Evolutionary conservation across 1,140 invertebrate genomes (phyloP).

Genomic region (Notospermus geniculatus): DNA sequence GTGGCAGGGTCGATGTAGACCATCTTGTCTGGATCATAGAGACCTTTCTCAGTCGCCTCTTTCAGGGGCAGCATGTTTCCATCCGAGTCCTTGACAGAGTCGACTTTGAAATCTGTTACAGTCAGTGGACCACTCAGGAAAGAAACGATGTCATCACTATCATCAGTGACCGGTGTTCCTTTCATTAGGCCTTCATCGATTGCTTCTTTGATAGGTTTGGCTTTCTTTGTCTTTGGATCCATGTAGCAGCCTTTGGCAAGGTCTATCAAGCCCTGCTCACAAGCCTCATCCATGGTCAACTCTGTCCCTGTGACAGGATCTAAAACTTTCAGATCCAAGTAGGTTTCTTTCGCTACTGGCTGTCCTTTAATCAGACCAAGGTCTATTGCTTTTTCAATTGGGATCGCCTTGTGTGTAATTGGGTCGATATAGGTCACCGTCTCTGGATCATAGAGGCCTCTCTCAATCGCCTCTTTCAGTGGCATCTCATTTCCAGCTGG

Average conservation of each 20-base stretch:
- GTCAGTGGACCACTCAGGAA: too few relatives aligned
- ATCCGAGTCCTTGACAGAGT: conserved; percentile 69
- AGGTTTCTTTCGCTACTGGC: conserved; percentile 27
- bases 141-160: too few relatives aligned
- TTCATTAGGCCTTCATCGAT: too few relatives aligned
- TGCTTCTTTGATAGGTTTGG: too few relatives aligned
- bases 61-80: conserved; percentile 76
- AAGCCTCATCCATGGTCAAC: too few relatives aligned
- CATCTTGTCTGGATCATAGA: conserved; percentile 60
- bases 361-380: conserved; percentile 56
- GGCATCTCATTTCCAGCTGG: conserved; percentile 45
- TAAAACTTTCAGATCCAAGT: too few relatives aligned
- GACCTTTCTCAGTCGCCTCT: conserved; percentile 74
- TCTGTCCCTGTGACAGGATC: too few relatives aligned
- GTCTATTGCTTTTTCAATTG: conserved; percentile 60
- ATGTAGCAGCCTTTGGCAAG: too few relatives aligned
- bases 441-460: conserved; percentile 41
- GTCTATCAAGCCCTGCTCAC: too few relatives aligned
- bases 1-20: conserved; percentile 43
- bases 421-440: conserved; percentile 44
- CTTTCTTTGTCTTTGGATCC: too few relatives aligned
- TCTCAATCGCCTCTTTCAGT: conserved; percentile 41
- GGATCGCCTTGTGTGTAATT: conserved; percentile 48
- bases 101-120: conserved; percentile 76
- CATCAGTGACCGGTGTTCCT: too few relatives aligned